Evolutionary conservation across 2,113 vertebrate species (phyloP).

Genomic region (Marcusenius ussheri): DNA sequence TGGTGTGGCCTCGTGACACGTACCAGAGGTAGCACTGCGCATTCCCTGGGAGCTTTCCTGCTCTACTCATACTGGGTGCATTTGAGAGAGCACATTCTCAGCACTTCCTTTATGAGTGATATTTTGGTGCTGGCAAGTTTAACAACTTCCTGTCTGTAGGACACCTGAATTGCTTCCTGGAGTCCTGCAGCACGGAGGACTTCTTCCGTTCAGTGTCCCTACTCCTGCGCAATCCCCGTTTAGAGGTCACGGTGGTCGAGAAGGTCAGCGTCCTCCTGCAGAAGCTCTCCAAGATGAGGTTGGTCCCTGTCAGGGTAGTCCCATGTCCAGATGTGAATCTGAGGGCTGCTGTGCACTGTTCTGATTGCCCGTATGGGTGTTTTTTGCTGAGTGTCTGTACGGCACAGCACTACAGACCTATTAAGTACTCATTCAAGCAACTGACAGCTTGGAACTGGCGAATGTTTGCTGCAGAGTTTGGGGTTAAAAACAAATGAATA

Average conservation of each 20-base stretch:
- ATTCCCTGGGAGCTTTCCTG: neutral
- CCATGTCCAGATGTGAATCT: neutral
- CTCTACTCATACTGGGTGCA: neutral
- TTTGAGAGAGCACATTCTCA: neutral
- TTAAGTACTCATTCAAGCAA: neutral
- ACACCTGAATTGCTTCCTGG: slow-evolving; percentile 65
- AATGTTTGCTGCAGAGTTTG: slow-evolving; percentile 6
- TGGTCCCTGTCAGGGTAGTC: slow-evolving; percentile 22
- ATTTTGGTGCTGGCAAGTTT: neutral
- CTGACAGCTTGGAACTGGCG: slow-evolving; percentile 17
- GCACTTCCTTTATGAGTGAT: neutral
- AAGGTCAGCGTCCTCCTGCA: slow-evolving; percentile 81
- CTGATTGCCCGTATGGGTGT: neutral
- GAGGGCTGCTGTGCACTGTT: neutral
- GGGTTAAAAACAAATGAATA: slow-evolving; percentile 8
- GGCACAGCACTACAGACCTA: neutral
- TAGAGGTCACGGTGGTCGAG: slow-evolving; percentile 67
- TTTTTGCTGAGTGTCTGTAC: neutral
- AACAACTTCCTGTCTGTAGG: slow-evolving; percentile 34
- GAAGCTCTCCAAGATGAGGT: slow-evolving; percentile 86
- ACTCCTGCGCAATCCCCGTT: slow-evolving; percentile 66
- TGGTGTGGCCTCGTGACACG: neutral
- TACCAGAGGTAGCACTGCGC: neutral
- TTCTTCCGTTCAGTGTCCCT: slow-evolving; percentile 72
- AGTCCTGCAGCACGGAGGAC: slow-evolving; percentile 70